A percentile compares a stretch with the other conserved stretches of the same genome.
phyloP scores from a whole-genome alignment of 2,113 vertebrate genomes.

The Ctenomys sociabilis region DNA sequence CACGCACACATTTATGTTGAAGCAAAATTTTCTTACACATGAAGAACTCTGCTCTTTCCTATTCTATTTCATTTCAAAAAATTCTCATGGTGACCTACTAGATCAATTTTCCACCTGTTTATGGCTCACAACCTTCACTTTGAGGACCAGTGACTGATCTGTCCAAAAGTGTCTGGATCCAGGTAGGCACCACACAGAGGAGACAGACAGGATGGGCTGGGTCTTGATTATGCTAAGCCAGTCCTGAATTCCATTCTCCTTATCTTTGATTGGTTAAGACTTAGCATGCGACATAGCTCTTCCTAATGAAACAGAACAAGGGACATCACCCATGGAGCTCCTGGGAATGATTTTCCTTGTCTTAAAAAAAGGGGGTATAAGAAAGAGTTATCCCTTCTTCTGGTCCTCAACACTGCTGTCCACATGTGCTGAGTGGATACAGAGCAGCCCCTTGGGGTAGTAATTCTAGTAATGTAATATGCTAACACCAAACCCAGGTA shows the following conservation, averaged over 20 bases:
- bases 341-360: background rate
- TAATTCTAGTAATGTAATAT: background rate
- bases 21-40: background rate
- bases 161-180: background rate
- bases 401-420: background rate
- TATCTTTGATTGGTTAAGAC: background rate
- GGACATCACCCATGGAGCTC: background rate
- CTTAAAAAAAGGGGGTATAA: background rate
- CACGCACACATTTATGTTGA: background rate
- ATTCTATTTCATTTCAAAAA: slow-evolving; percentile 43
- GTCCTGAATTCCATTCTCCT: background rate
- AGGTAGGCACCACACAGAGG: background rate
- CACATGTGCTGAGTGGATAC: background rate
- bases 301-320: background rate
- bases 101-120: background rate
- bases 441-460: background rate
- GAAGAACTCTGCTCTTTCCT: slow-evolving; percentile 16
- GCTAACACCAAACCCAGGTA: background rate
- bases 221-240: slow-evolving; percentile 6
- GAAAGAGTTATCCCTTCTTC: background rate
- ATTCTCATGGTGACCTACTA: background rate
- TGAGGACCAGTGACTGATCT: background rate
- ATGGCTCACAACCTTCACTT: background rate
- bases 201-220: background rate
- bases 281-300: background rate